Base-by-base conservation (phyloP, 1,140 invertebrate species). In the Danaus melanippus region DNA sequence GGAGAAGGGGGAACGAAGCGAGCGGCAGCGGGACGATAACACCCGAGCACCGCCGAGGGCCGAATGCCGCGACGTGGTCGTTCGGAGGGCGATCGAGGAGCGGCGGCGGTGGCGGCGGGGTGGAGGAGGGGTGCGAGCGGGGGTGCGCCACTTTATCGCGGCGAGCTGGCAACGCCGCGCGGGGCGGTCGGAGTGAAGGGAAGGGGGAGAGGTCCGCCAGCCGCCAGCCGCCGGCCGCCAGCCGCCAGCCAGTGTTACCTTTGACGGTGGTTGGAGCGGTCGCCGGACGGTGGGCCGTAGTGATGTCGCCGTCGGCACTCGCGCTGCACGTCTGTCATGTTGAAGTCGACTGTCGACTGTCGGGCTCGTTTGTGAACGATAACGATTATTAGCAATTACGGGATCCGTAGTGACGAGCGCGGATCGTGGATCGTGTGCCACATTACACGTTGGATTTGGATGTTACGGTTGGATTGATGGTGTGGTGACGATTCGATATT, bases 71-170 rank as follows among this genome's bases (percentile, higher is more conserved):
- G 78, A 78, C 74, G 69, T 70, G 73, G 76, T 69, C 70, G 70
- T 70, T 71, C 66, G 68, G 72, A 62, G 64, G 76, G 74, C 77
- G 76, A 73, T 65, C 71, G 79, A 76, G 80, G 83, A 77, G 80
- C 80, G 82, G 80, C 83, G 80, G 80, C 83, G 84, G 80, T 86
- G 73, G 84, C 84, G 79, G 79, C 82, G 53, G 69, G 76, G 82
- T 77, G 77, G 74, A 76, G 82, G 82, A 32, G 21, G 64, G 76
- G 74, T 77, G 76, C 73, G 66, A 71, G 79, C 77, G 80, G 83
- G 79, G 80, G 83, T 84, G 80, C 83, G 80, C 83, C 83, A 86
- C 83, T 86, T 76, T 86, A 86, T 80, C 79, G 79, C 82, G 53
- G 69, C 78, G 82, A 79, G 77, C 76, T 78, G 82, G 82, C 82